Percentiles rank a stretch among this genome's conserved stretches.
Evolutionary conservation across 2,797 vertebrate genomes (phyloP).

Genomic region (Sebastes diploproa): DNA sequence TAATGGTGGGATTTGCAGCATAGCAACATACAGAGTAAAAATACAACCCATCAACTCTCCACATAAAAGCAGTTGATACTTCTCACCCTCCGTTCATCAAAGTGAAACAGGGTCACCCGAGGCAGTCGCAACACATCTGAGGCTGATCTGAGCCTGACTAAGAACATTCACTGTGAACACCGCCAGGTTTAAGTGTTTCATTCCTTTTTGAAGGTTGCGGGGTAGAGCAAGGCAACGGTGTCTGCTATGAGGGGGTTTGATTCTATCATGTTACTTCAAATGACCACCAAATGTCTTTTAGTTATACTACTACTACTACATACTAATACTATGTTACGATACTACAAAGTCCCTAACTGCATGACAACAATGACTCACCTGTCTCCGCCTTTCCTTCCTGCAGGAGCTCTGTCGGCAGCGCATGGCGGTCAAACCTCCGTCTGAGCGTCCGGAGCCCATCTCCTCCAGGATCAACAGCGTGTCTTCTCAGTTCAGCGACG

Average conservation of each 20-base stretch:
- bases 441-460: slow-evolving; percentile 86
- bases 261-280: not conserved
- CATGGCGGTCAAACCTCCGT: slow-evolving; percentile 87
- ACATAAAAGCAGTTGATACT: not conserved
- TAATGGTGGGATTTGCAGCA: not conserved
- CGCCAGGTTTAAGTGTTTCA: not conserved
- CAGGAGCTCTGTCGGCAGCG: slow-evolving; percentile 97
- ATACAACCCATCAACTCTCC: not conserved
- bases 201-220: not conserved
- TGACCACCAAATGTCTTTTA: not conserved
- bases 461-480: slow-evolving; percentile 92
- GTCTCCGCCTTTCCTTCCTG: not conserved
- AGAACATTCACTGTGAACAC: not conserved
- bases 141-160: not conserved
- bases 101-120: not conserved
- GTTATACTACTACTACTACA: too few relatives aligned
- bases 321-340: not conserved
- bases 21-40: not conserved
- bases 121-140: not conserved
- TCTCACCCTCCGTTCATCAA: not conserved
- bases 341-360: not conserved
- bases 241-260: not conserved
- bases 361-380: not conserved
- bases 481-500: slow-evolving; percentile 95
- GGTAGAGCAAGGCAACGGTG: not conserved